Evolutionary conservation across 2,113 vertebrate species (phyloP).

Genomic region (Xiphophorus hellerii): DNA sequence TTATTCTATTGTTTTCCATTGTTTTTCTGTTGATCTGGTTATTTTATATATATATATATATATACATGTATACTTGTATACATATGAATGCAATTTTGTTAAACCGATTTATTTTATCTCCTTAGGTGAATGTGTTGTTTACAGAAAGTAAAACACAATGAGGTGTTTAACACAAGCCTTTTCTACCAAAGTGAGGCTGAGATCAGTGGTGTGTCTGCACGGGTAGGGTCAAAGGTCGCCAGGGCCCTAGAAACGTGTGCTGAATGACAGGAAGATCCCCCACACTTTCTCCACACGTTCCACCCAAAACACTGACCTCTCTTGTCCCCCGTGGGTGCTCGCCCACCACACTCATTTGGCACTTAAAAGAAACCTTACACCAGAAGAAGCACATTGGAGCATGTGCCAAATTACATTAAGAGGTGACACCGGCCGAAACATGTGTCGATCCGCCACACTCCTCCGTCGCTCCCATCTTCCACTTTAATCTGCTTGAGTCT

Average conservation of each 20-base stretch:
- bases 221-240: constrained; percentile 62
- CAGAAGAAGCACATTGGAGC: constrained; percentile 71
- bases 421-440: constrained; percentile 69
- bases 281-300: constrained; percentile 73
- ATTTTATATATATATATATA: not conserved
- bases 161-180: constrained; percentile 7
- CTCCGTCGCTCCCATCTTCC: constrained; percentile 11
- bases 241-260: constrained; percentile 61
- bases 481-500: constrained; percentile 60
- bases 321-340: constrained; percentile 71
- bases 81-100: too few species aligned
- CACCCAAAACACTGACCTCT: constrained; percentile 79
- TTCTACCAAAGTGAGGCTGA: constrained; percentile 22
- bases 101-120: not conserved
- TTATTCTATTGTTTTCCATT: not conserved
- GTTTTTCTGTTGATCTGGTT: not conserved
- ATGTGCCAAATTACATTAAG: constrained; percentile 75
- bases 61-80: too few species aligned
- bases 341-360: constrained; percentile 80
- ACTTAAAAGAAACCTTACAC: constrained; percentile 82
- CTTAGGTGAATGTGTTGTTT: not conserved
- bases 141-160: not conserved
- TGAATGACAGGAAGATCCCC: constrained; percentile 81
- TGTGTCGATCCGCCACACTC: constrained; percentile 47
- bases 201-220: constrained; percentile 44